Base-by-base conservation (phyloP, 2,888 invertebrate genomes). In the Atrina japonica region DNA sequence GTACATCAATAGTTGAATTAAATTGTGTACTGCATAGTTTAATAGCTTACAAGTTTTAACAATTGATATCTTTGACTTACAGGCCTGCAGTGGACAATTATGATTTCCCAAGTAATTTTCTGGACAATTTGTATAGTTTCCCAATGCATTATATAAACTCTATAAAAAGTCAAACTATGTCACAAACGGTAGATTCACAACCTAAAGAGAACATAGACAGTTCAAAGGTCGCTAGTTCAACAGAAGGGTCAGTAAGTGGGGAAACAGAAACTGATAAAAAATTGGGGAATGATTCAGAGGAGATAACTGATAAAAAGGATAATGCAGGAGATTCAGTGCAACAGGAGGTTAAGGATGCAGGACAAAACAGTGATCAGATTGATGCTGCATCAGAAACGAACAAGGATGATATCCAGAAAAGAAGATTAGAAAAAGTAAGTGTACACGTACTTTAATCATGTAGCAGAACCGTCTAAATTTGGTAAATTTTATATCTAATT, bases 41-140 rank as follows among this genome's bases (percentile, higher is more conserved):
- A 9, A 9, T 14, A 7, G 3, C 2, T n/a, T 5, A 1, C 23
- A 3, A 18, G 3, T 49, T 18, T 21, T 49, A 18, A 14, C 27
- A 2, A 35, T 27, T 43, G 65, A 27, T 61, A 67, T 58, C 56
- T 64, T 41, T 43, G 49, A 30, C 49, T 77, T 79, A 21, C 80
- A 88, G 91, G 66, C 95, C 94, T 83, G 95, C 95, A 0, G 88
- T 97, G 1, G 90, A 95, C 52, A 95, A 95, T 0, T 94, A 97
- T 93, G 95, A 96, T 88, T 95, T 96, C 88, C 92, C 94, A 0
- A 89, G 93, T 55, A 94, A 95, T 83, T 95, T 95, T 84, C 86
- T 93, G 7, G 92, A 94, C 9, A 93, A 95, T 70, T 94, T 96
- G 81, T 91, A 94, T 47, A 94, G 94, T 21, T 86, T 87, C 69